Conservation (phyloP, 2,113 vertebrate species). For the Hyperoodon ampullatus region DNA sequence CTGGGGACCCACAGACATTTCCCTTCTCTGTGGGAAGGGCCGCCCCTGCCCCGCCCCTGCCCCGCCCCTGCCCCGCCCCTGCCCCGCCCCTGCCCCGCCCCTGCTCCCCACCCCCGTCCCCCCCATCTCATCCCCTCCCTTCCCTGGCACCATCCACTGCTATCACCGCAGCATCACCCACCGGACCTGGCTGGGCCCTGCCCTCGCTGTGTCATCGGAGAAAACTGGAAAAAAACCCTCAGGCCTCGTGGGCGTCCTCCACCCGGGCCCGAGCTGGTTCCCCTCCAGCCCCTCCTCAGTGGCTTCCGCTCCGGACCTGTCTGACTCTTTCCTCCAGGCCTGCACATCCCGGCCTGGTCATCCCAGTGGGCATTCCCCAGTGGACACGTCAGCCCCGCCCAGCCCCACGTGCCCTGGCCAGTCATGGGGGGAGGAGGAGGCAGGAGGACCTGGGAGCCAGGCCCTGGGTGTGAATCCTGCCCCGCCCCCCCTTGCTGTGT, state of each 20-base stretch:
- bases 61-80: neutral
- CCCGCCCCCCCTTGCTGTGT: neutral
- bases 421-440: neutral
- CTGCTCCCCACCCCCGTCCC: neutral
- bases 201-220: neutral
- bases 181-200: neutral
- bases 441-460: neutral
- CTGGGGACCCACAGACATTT: neutral
- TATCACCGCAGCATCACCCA: neutral
- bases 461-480: neutral
- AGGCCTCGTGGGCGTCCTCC: accelerated
- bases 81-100: neutral
- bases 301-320: neutral
- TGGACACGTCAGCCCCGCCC: neutral
- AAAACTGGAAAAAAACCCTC: neutral
- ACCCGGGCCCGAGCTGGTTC: no score
- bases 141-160: neutral
- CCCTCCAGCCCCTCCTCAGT: neutral
- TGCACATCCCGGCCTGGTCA: neutral
- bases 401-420: accelerated
- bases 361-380: neutral
- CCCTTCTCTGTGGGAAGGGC: neutral
- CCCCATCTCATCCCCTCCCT: neutral
- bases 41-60: neutral
- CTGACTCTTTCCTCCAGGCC: neutral